Evolutionary conservation across 2,113 vertebrate species (phyloP), one percentile per base, ranked within the genome.

Genomic region (Neogobius melanostomus): DNA sequence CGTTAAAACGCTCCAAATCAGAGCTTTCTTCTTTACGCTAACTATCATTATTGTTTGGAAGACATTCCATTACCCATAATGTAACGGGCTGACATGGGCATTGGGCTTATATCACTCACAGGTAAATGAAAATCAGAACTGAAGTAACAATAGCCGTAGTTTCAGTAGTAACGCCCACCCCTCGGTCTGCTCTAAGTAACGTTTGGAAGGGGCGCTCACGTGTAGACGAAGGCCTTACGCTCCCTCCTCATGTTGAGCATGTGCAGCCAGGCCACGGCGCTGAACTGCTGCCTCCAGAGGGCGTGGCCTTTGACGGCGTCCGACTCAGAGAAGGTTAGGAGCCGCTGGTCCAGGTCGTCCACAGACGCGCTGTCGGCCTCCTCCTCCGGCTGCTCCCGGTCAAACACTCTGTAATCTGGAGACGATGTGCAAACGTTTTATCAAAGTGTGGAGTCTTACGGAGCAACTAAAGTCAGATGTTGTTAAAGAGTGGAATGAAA

Each of bases 201-300:
- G 28, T 36, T 4, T 47, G 10, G 52, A 1, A 8, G 52, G 3
- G 56, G 11, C 1, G 62, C 89, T 91, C 77, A 93, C 92, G 90
- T 91, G 87, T 92, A 92, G 28, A 93, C 47, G 12, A 93, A 87
- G 0, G 96, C 95, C 77, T 97, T 98, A 57, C 91, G 94, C 80
- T 98, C 96, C 10, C 96, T 68, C 60, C 90, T 91, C 86, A 98
- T 92, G 66, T 93, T 96, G 17, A 97, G 94, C 77, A 96, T 92
- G 75, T 98, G 98, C 74, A 98, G 91, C 89, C 93, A 95, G 1
- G 95, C 95, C 68, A 97, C 75, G 5, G 94, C 90, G 74, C 88
- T 89, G 79, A 95, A 93, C 91, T 99, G 98, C 89, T 98, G 96
- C 76, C 92, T 92, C 97, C 98, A 99, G 62, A 99, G 94, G 28